Conservation (phyloP, 1,140 invertebrate species). For the Calycopis cecrops region DNA sequence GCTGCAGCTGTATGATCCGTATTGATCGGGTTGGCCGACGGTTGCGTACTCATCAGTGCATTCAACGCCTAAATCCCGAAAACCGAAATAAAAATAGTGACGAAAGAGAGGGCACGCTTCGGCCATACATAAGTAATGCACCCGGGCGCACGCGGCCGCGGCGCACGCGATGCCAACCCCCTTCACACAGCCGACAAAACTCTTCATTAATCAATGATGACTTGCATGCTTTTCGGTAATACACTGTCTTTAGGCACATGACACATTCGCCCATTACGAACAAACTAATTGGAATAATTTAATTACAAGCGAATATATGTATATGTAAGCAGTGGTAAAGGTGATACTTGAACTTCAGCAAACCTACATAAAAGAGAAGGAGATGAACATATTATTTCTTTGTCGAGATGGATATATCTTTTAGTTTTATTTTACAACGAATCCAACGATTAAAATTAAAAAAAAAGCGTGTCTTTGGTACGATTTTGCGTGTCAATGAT, state of each 20-base stretch:
- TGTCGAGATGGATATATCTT: too few species aligned
- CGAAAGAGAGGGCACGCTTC: constrained; percentile 26
- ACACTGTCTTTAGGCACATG: constrained; percentile 8
- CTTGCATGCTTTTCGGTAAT: constrained; percentile 32
- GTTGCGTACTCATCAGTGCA: constrained; percentile 51
- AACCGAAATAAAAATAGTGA: constrained; percentile 63
- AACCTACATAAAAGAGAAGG: too few species aligned
- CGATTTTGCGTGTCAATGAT: too few species aligned
- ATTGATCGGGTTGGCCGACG: constrained; percentile 44
- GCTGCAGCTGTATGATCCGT: constrained; percentile 23
- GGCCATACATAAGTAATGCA: constrained; percentile 68
- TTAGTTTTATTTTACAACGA: too few species aligned
- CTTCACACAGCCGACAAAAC: constrained; percentile 35
- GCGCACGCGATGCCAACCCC: constrained; percentile 52
- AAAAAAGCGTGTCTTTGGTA: too few species aligned
- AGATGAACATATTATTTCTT: too few species aligned
- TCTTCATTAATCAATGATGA: constrained; percentile 60
- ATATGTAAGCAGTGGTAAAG: too few species aligned
- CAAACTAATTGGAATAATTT: too few species aligned
- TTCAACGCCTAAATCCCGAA: constrained; percentile 55
- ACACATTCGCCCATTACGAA: too few species aligned
- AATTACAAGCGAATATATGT: too few species aligned
- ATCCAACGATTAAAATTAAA: too few species aligned
- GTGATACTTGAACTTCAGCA: too few species aligned
- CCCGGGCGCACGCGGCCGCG: constrained; percentile 53